Percentiles rank a stretch among this genome's conserved stretches.
Evolutionary conservation across 2,113 vertebrate species (phyloP).

Genomic region (Hyaena hyaena): DNA sequence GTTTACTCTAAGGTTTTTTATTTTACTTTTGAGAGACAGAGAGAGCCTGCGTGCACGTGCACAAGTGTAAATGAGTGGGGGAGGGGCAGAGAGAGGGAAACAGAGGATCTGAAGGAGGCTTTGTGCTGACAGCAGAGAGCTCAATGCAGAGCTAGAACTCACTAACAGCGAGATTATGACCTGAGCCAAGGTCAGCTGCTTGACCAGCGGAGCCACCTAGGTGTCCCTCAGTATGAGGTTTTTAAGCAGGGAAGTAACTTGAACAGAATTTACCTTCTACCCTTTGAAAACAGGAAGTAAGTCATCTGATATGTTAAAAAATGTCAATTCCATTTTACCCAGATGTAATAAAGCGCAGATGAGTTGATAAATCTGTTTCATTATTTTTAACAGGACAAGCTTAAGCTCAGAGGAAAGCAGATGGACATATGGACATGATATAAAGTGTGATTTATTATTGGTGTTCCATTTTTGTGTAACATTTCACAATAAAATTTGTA

Average conservation of each 20-base stretch:
- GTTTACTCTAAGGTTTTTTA: not conserved
- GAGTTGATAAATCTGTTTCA: not conserved
- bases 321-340: not conserved
- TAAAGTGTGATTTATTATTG: not conserved
- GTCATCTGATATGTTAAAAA: not conserved
- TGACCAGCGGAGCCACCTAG: not conserved
- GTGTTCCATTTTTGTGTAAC: not conserved
- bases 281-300: not conserved
- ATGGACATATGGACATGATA: not conserved
- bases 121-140: no score
- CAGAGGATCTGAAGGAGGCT: not conserved
- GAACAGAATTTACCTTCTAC: not conserved
- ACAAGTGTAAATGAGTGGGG: not conserved
- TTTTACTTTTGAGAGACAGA: not conserved
- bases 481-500: not conserved
- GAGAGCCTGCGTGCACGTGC: not conserved
- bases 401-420: conserved; percentile 26
- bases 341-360: not conserved
- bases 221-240: not conserved
- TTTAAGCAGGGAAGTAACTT: not conserved
- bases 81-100: not conserved
- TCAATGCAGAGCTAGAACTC: no score
- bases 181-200: not conserved
- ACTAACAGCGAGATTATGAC: not conserved
- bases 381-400: not conserved